Base-by-base conservation (phyloP, 1,140 invertebrate species). In the Copidosoma floridanum region DNA sequence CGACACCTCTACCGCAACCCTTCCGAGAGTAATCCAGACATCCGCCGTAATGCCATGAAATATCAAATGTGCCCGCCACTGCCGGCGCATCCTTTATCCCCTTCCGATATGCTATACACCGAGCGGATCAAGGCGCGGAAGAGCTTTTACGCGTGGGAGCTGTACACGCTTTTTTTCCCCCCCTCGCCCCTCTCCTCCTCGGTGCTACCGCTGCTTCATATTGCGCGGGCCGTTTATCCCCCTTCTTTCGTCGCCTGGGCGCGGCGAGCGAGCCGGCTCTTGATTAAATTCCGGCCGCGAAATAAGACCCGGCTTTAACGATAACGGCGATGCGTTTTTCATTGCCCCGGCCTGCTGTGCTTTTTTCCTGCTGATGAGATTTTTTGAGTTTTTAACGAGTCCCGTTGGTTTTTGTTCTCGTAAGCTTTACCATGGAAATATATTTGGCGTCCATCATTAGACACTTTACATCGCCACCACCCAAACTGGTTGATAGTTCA, bases 31-130 rank as follows among this genome's bases (percentile, higher is more conserved):
- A 67, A 67, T 69, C 62, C 65, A 56, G 52, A 47, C n/a, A n/a
- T n/a, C n/a, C 37, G 37, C 58, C 26, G 63, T 68, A 65, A 69
- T 69, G 60, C 61, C 61, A 47, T 70, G 61, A 68, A 70, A 70
- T 68, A 68, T 70, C 66, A 59, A 70, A 65, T 55, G 48, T n/a
- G 24, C 38, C 38, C 41, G 14, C 3, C 26, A 41, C 44, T n/a
- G n/a, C n/a, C n/a, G 50, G 21, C n/a, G 56, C 26, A 26, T 52
- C 50, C 35, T 40, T 52, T 40, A 40, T 12, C n/a, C n/a, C n/a
- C n/a, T n/a, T n/a, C n/a, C n/a, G n/a, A n/a, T n/a, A n/a, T n/a
- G n/a, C n/a, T n/a, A n/a, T n/a, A n/a, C n/a, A n/a, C n/a, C n/a
- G n/a, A n/a, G n/a, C n/a, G n/a, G n/a, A n/a, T n/a, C n/a, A n/a